A percentile compares a stretch with the other conserved stretches of the same genome.
Evolutionary conservation across 1,140 invertebrate species (phyloP).

Genomic region (Nephotettix cincticeps): DNA sequence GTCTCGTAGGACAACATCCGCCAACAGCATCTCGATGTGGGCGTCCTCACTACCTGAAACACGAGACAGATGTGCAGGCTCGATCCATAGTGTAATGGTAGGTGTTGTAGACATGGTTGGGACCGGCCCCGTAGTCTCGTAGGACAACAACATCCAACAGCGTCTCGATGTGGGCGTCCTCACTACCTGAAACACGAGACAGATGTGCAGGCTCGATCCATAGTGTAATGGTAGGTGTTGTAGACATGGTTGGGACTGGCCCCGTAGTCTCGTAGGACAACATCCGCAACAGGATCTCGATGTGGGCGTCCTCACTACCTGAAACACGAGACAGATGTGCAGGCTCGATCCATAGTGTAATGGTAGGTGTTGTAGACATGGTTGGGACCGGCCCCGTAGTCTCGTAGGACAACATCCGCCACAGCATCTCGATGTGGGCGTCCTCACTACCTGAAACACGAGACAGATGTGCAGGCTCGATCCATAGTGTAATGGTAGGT

Average conservation of each 20-base stretch:
- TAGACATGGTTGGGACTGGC: conserved; percentile 32
- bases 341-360: conserved; percentile 56
- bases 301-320: neutral
- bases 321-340: neutral
- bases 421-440: neutral
- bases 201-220: too few species aligned
- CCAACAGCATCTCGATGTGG: too few species aligned
- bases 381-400: neutral
- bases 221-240: conserved; percentile 54
- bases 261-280: neutral
- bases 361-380: conserved; percentile 51
- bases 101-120: too few species aligned
- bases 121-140: too few species aligned
- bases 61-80: too few species aligned
- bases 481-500: too few species aligned
- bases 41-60: too few species aligned
- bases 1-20: too few species aligned
- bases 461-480: too few species aligned
- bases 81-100: too few species aligned
- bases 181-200: conserved; percentile 13
- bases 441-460: conserved; percentile 1
- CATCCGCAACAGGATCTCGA: neutral
- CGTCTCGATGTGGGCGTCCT: conserved; percentile 5
- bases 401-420: neutral
- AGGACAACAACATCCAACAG: too few species aligned